These are phyloP conservation scores for Oxyteleia sp. DNA, from an alignment of 2,888 invertebrate genomes.

Conservation along the genomic window DNA sequence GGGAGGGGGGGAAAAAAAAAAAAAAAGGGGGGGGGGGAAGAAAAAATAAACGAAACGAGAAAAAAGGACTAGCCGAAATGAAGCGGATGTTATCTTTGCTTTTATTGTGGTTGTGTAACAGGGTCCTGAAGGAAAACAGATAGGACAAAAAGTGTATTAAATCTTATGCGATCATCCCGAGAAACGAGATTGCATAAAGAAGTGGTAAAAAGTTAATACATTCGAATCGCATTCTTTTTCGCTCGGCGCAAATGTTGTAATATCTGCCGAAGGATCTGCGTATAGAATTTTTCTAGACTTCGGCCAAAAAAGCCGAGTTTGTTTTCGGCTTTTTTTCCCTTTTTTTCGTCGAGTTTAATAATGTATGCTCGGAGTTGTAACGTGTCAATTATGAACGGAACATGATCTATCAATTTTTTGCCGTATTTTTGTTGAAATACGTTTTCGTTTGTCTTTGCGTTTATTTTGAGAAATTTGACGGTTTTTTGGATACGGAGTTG, in stretches of 20 bases:
- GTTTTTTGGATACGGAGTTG: too few species aligned
- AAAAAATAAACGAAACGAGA: too few species aligned
- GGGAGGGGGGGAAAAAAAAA: too few species aligned
- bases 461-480: conserved; percentile 10
- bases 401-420: conserved; percentile 36
- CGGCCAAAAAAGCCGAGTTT: conserved; percentile 24
- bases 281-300: conserved; percentile 51
- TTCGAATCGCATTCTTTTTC: conserved; percentile 43
- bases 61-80: conserved; percentile 45
- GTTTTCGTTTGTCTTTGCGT: conserved; percentile 13
- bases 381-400: conserved; percentile 24
- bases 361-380: conserved; percentile 9
- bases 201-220: conserved; percentile 43
- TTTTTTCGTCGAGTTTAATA: conserved; percentile 1
- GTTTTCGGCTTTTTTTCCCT: too few species aligned
- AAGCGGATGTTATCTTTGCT: conserved; percentile 50
- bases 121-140: conserved; percentile 57
- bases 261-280: background rate
- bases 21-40: too few species aligned
- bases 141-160: conserved; percentile 50
- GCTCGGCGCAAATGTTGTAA: conserved; percentile 40
- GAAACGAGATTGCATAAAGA: conserved; percentile 53
- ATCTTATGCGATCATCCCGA: conserved; percentile 51
- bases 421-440: background rate
- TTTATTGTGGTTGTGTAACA: conserved; percentile 53